phyloP scores from a whole-genome alignment of 2,888 invertebrate species.

The Macroteleia sp. region DNA sequence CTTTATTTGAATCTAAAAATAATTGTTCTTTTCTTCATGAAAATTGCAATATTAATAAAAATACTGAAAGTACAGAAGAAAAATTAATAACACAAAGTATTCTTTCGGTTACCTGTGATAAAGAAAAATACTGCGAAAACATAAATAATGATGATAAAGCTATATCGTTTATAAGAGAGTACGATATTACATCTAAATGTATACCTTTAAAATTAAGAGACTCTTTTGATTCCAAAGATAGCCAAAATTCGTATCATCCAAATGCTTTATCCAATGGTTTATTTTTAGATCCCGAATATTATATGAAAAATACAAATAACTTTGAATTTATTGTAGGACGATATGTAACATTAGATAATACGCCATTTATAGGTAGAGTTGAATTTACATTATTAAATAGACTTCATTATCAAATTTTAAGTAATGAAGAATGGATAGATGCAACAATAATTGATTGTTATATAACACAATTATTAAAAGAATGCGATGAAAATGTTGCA shows the following conservation, averaged over 20 bases:
- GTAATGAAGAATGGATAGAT: not conserved
- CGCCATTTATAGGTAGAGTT: not conserved
- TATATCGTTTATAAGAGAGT: too few relatives aligned
- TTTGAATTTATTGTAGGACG: not conserved
- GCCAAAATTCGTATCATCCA: constrained; percentile 6
- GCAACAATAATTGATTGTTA: constrained; percentile 3
- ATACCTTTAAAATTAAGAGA: too few relatives aligned
- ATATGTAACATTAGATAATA: not conserved
- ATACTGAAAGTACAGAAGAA: too few relatives aligned
- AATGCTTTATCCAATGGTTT: constrained; percentile 4
- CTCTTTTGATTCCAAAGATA: too few relatives aligned
- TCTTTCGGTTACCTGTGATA: too few relatives aligned
- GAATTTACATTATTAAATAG: not conserved
- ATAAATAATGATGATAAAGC: too few relatives aligned
- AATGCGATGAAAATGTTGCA: not conserved
- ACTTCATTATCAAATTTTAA: not conserved
- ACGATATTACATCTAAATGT: too few relatives aligned
- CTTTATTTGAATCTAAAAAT: too few relatives aligned
- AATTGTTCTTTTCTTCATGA: too few relatives aligned
- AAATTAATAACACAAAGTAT: too few relatives aligned
- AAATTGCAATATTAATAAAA: too few relatives aligned
- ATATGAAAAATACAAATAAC: constrained; percentile 8
- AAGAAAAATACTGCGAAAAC: too few relatives aligned
- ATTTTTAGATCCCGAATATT: constrained; percentile 10
- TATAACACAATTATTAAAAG: not conserved